Evolutionary conservation across 1,140 invertebrate species (phyloP).

Genomic region (Bombus superbus): DNA sequence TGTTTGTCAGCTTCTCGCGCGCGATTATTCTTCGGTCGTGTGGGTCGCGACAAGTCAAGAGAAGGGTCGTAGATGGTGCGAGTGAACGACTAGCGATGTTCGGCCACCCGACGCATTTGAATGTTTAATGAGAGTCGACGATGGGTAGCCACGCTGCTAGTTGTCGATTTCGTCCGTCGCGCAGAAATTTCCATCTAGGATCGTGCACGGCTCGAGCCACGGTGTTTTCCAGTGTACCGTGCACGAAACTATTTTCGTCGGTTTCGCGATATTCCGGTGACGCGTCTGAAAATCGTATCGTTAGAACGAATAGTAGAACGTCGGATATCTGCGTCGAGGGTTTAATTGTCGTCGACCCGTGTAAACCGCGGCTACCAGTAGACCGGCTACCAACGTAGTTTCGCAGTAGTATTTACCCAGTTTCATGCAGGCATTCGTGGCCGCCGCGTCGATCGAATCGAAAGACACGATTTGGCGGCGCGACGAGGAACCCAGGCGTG

Average conservation of each 20-base stretch:
- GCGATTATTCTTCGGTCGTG: no score
- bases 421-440: background rate
- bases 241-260: background rate
- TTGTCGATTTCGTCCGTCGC: constrained; percentile 39
- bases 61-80: background rate
- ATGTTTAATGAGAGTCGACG: constrained; percentile 66
- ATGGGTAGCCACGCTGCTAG: constrained; percentile 50
- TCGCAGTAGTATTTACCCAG: background rate
- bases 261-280: constrained; percentile 24
- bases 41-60: background rate
- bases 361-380: background rate
- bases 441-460: background rate
- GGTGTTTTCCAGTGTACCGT: background rate
- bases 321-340: background rate
- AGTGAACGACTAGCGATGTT: background rate
- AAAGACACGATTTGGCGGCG: background rate
- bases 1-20: no score
- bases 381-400: background rate
- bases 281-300: constrained; percentile 17
- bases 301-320: background rate
- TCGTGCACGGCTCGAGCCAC: background rate
- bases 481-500: background rate
- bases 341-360: constrained; percentile 15
- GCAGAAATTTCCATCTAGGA: constrained; percentile 54
- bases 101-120: constrained; percentile 54